phyloP scores from a whole-genome alignment of 2,113 vertebrate species.

The Silurus asotus region DNA sequence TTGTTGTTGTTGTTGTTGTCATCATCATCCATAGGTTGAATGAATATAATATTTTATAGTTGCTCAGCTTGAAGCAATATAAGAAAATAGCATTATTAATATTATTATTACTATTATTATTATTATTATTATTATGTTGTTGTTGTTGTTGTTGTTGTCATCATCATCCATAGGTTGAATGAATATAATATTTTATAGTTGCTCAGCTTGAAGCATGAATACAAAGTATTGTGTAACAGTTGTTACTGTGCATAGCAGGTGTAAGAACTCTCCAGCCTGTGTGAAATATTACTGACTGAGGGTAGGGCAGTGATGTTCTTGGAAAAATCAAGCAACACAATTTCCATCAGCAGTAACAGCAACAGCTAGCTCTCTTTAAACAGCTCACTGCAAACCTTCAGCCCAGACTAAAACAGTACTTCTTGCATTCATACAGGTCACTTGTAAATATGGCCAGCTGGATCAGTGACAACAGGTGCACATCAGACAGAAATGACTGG shows the following conservation, averaged over 20 bases:
- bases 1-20: background rate
- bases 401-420: slow-evolving; percentile 18
- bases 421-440: slow-evolving; percentile 25
- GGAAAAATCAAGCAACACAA: slow-evolving; percentile 40
- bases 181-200: too few species aligned
- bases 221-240: slow-evolving; percentile 12
- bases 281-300: slow-evolving; percentile 52
- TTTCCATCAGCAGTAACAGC: slow-evolving; percentile 48
- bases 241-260: slow-evolving; percentile 16
- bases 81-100: background rate
- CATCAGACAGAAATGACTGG: slow-evolving; percentile 41
- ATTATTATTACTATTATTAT: background rate
- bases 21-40: background rate
- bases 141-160: background rate
- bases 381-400: slow-evolving; percentile 60
- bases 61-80: background rate
- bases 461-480: slow-evolving; percentile 39
- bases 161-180: background rate
- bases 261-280: slow-evolving; percentile 39
- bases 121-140: background rate
- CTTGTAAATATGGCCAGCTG: slow-evolving; percentile 43
- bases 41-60: too few species aligned
- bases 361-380: slow-evolving; percentile 6
- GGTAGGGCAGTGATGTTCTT: slow-evolving; percentile 49
- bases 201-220: background rate